Evolutionary conservation across 2,888 invertebrate genomes (phyloP).

Genomic region (Palloptera scutellata): DNA sequence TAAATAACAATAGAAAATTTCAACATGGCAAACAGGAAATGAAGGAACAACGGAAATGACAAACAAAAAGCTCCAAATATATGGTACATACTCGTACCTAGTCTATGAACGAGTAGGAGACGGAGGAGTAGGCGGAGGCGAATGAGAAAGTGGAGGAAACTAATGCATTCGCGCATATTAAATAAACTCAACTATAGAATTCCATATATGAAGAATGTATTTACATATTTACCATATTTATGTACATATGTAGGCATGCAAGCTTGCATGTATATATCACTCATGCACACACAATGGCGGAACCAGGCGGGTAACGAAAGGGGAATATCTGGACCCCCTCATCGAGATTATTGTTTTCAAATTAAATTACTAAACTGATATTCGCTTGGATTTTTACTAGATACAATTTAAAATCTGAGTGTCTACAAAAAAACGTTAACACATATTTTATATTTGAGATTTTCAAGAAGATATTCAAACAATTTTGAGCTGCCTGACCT

Average conservation of each 20-base stretch:
- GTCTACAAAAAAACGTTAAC: no score
- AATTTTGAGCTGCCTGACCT: no score
- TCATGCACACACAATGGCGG: neutral
- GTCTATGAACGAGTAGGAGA: no score
- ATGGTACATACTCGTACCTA: no score
- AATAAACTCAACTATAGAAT: neutral
- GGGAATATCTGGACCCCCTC: neutral
- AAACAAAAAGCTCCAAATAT: constrained; percentile 32
- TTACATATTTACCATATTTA: no score
- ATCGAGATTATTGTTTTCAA: no score
- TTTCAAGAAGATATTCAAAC: no score
- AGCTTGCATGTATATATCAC: neutral
- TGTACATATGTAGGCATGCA: neutral
- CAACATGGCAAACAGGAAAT: constrained; percentile 41
- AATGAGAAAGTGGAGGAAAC: neutral
- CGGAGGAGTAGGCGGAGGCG: neutral
- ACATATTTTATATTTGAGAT: no score
- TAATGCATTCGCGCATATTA: constrained; percentile 3
- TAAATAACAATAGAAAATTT: constrained; percentile 31
- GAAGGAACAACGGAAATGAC: constrained; percentile 41
- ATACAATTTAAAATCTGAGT: no score
- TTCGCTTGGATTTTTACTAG: no score
- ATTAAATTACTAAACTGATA: no score
- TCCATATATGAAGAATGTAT: no score
- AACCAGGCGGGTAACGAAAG: neutral